Evolutionary conservation across 2,888 invertebrate species (phyloP).

Genomic region (Drosophila aldrichi): DNA sequence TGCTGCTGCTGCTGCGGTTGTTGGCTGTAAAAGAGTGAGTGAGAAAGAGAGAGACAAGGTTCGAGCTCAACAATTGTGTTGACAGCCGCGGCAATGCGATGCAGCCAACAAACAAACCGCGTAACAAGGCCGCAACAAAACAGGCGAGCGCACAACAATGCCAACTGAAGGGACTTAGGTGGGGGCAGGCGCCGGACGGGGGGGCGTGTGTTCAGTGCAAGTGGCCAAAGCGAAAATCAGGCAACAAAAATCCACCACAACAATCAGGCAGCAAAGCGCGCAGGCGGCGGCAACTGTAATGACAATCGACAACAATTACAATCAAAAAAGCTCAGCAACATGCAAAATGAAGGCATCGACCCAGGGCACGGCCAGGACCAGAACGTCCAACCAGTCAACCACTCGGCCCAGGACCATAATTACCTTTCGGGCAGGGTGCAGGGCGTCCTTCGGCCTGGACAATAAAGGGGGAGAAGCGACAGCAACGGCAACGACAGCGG

Average conservation of each 20-base stretch:
- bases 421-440: slow-evolving; percentile 58
- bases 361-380: slow-evolving; percentile 4
- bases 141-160: slow-evolving; percentile 65
- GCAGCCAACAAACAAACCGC: slow-evolving; percentile 79
- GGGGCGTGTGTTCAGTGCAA: neutral
- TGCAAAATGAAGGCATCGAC: slow-evolving; percentile 62
- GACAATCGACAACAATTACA: slow-evolving; percentile 81
- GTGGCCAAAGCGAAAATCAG: slow-evolving; percentile 53
- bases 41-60: neutral
- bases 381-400: slow-evolving; percentile 33
- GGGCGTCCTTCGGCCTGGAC: neutral
- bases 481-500: slow-evolving; percentile 28
- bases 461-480: neutral
- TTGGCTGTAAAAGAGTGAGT: neutral
- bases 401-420: slow-evolving; percentile 60
- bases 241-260: slow-evolving; percentile 67
- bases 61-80: slow-evolving; percentile 68
- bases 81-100: slow-evolving; percentile 74
- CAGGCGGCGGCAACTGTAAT: slow-evolving; percentile 70
- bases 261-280: slow-evolving; percentile 49
- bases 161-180: slow-evolving; percentile 1
- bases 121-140: slow-evolving; percentile 80
- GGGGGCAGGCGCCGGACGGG: neutral
- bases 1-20: slow-evolving; percentile 7
- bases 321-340: slow-evolving; percentile 73